Base-by-base conservation (phyloP, 2,797 vertebrate species). In the Lepus townsendii region DNA sequence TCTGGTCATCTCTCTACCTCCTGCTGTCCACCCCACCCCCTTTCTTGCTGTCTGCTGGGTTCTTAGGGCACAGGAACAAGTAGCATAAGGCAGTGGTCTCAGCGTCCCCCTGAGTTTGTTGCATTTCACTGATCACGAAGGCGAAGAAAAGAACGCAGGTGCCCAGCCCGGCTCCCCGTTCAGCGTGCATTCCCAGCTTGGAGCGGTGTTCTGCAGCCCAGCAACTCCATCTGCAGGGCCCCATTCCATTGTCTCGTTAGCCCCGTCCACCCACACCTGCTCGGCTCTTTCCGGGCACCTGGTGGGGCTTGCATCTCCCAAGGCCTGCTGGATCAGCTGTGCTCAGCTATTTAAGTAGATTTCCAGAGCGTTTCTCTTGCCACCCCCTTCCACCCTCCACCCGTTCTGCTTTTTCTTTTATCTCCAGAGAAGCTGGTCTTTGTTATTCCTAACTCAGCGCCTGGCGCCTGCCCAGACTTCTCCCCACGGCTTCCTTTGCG, bases 241-340 rank as follows among this genome's bases (percentile, higher is more conserved):
- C 32, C 63, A 83, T 93, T 91, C 32, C 63, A 83, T 93, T 91
- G 88, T 93, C 90, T 94, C 62, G 73, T 85, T 85, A 85, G 82
- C 85, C 82, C 13, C 54, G 65, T 24, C 72, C 66, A 9, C 85
- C 90, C 89, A 68, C 50, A 54, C 57, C 42, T 66, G 27, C 71
- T 30, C 30, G 4, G 0, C 17, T 35, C 68, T 88, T 27, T 77
- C 35, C 38, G 71, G 73, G 76, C 82, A 88, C 63, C 72, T 94
- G 78, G 91, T 69, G 91, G 65, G 62, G 83, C 38, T 71, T 93
- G 54, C 42, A 38, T 77, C 38, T 42, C 62, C n/a, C 30, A 76
- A 91, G n/a, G 32, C 47, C 85, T 85, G 57, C 83, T 73, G 71
- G 69, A 80, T 90, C 94, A 90, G 62, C 26, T 62, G 80, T 73